Evolutionary conservation across 2,888 invertebrate species (phyloP).

Genomic region (Drosophila mercatorum): DNA sequence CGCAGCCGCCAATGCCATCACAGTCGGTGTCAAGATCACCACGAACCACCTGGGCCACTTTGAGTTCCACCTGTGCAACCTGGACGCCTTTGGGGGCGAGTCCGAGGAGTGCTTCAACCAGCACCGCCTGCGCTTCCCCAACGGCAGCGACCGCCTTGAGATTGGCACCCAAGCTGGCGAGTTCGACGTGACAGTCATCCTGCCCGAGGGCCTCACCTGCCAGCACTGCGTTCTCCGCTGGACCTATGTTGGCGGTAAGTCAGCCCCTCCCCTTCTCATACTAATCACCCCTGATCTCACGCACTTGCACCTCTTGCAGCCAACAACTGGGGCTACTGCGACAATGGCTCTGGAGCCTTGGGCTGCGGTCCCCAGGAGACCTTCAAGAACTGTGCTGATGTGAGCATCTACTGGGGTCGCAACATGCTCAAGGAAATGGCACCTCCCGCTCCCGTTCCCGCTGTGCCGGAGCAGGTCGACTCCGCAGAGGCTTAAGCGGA

Average conservation of each 20-base stretch:
- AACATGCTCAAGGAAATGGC: conserved; percentile 43
- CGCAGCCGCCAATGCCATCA: conserved; percentile 50
- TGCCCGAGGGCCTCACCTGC: conserved; percentile 85
- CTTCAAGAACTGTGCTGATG: conserved; percentile 86
- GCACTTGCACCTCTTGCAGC: conserved; percentile 56
- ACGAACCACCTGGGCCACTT: conserved; percentile 86
- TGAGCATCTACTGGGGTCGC: conserved; percentile 74
- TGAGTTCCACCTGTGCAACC: conserved; percentile 85
- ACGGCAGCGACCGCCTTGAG: conserved; percentile 74
- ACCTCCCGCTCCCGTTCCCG: conserved; percentile 3
- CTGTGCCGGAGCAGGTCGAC: conserved; percentile 17
- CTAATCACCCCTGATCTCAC: no score
- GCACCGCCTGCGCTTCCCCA: conserved; percentile 81
- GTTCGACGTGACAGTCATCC: conserved; percentile 73
- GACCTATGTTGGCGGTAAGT: conserved; percentile 85
- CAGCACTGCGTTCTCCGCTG: conserved; percentile 86
- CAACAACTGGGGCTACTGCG: conserved; percentile 86
- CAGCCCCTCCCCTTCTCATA: neutral
- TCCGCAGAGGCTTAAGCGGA: conserved; percentile 12
- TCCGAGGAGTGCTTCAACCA: conserved; percentile 86
- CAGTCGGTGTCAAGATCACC: conserved; percentile 83
- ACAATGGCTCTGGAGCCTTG: conserved; percentile 78
- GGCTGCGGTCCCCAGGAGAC: conserved; percentile 86
- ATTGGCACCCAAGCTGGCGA: conserved; percentile 67
- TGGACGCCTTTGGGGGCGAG: conserved; percentile 84